phyloP scores from a whole-genome alignment of 2,888 invertebrate genomes.

The Argyresthia goedartella region DNA sequence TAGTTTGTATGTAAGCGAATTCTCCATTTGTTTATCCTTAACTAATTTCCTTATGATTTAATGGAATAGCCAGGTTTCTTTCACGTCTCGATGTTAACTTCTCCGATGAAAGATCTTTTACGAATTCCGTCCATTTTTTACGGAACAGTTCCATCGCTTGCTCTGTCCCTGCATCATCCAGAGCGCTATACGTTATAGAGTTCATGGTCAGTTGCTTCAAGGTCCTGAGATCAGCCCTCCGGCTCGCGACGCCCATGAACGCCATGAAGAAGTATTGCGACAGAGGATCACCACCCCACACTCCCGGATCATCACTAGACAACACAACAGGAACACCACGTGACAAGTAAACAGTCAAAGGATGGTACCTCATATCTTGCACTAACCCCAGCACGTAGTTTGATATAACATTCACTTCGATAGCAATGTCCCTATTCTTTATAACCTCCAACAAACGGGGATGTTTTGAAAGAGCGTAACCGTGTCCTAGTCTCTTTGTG shows the following conservation, averaged over 20 bases:
- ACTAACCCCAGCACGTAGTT: constrained; percentile 81
- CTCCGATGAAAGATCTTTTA: constrained; percentile 25
- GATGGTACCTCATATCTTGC: constrained; percentile 82
- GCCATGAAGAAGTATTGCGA: constrained; percentile 85
- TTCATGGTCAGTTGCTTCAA: constrained; percentile 82
- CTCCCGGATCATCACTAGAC: constrained; percentile 84
- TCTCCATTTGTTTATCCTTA: no score
- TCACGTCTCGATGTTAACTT: no score
- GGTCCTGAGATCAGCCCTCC: constrained; percentile 75
- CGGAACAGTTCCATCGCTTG: constrained; percentile 28
- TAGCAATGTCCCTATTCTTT: constrained; percentile 72
- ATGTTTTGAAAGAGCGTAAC: constrained; percentile 80
- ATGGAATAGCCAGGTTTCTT: background rate
- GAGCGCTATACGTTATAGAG: constrained; percentile 78
- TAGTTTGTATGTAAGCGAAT: no score
- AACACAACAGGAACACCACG: constrained; percentile 79
- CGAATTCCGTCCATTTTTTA: constrained; percentile 39
- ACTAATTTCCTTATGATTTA: no score
- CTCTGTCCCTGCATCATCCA: constrained; percentile 28
- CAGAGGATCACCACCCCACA: constrained; percentile 81
- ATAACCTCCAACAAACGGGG: constrained; percentile 73
- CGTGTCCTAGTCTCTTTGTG: constrained; percentile 83
- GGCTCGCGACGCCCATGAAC: constrained; percentile 81
- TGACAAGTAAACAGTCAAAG: constrained; percentile 75
- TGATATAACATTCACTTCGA: constrained; percentile 86